phyloP scores from a whole-genome alignment of 2,888 invertebrate species.

The Ophion costatus region DNA sequence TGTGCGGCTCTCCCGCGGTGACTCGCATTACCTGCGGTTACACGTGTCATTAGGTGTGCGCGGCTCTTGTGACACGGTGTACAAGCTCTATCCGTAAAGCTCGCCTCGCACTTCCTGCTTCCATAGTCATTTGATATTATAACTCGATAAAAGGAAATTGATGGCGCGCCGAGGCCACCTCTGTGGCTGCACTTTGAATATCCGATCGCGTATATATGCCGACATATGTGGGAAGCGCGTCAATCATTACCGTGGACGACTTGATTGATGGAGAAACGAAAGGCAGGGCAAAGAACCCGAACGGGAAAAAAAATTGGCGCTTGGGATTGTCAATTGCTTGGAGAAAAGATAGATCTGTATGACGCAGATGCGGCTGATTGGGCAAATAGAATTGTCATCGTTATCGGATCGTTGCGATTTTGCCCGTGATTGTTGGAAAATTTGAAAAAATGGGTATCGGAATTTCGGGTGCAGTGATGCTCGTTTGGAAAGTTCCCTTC shows the following conservation, averaged over 20 bases:
- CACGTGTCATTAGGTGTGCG: constrained; percentile 79
- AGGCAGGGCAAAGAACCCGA: not conserved
- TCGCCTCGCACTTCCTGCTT: constrained; percentile 51
- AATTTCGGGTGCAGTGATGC: not conserved
- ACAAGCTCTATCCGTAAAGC: constrained; percentile 38
- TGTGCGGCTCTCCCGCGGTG: constrained; percentile 68
- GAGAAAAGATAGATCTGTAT: too few relatives aligned
- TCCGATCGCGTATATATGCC: not conserved
- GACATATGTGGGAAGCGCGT: not conserved
- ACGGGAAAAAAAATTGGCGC: not conserved
- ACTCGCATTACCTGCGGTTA: constrained; percentile 79
- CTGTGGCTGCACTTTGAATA: constrained; percentile 44
- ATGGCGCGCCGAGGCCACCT: constrained; percentile 71
- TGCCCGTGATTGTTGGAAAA: too few relatives aligned
- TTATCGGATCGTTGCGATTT: too few relatives aligned
- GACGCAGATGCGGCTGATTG: not conserved
- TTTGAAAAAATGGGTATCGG: not conserved
- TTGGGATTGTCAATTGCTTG: too few relatives aligned
- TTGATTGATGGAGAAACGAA: not conserved
- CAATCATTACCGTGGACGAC: not conserved
- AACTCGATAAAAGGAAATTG: constrained; percentile 75
- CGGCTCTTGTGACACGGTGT: constrained; percentile 59
- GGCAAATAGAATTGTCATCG: not conserved
- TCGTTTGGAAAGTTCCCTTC: not conserved
- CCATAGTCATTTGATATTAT: constrained; percentile 72